Conservation (phyloP, 2,888 invertebrate genomes). For the Stegana nigrithorax region DNA sequence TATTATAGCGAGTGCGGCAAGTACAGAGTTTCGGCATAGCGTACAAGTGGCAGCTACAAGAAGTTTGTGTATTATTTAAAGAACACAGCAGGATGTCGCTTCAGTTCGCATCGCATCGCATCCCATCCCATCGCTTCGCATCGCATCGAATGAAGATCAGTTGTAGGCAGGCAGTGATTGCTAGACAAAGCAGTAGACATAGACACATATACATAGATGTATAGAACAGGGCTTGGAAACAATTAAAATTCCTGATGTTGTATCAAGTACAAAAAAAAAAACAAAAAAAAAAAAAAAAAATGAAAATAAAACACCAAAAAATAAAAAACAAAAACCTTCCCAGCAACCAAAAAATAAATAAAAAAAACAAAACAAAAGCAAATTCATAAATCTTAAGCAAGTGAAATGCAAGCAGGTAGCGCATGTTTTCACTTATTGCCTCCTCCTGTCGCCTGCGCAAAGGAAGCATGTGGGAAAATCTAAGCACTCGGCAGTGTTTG, state of each 20-base stretch:
- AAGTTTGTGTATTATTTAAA: slow-evolving; percentile 22
- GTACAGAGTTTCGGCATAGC: slow-evolving; percentile 13
- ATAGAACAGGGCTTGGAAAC: slow-evolving; percentile 34
- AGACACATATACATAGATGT: slow-evolving; percentile 24
- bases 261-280: slow-evolving; percentile 31
- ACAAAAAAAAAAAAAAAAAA: slow-evolving; percentile 18
- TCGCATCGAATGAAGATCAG: slow-evolving; percentile 25
- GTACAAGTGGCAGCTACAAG: too few relatives aligned
- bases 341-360: too few relatives aligned
- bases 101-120: too few relatives aligned
- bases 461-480: too few relatives aligned
- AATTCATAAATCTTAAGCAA: not conserved
- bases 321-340: not conserved
- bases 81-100: slow-evolving; percentile 46
- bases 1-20: slow-evolving; percentile 28
- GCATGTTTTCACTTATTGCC: slow-evolving; percentile 10
- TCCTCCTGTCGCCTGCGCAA: too few relatives aligned
- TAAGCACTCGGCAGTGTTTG: too few relatives aligned
- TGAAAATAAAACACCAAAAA: not conserved
- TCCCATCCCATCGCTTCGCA: too few relatives aligned
- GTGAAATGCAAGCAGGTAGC: slow-evolving; percentile 38
- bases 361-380: too few relatives aligned
- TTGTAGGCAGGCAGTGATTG: slow-evolving; percentile 13
- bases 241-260: slow-evolving; percentile 52
- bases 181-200: slow-evolving; percentile 10